Conservation (phyloP, 2,113 vertebrate genomes). For the Alosa alosa region DNA sequence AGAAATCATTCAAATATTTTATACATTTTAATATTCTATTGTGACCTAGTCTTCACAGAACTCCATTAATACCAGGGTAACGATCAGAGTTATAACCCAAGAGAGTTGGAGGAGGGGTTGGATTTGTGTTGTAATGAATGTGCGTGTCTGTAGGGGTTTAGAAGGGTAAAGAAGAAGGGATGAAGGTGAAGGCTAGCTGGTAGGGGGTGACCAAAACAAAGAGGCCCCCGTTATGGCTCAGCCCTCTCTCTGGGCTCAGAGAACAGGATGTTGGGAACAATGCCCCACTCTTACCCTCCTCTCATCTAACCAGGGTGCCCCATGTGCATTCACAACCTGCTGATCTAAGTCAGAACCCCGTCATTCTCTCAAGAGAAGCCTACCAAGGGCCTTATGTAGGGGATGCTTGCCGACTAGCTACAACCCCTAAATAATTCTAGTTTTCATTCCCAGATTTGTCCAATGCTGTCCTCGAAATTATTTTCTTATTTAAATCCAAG, state of each 20-base stretch:
- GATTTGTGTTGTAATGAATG: background rate
- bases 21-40: too few species aligned
- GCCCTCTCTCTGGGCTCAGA: constrained; percentile 24
- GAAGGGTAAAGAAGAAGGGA: background rate
- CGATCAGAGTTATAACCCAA: background rate
- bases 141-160: background rate
- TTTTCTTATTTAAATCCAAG: background rate
- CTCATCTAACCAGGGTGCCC: constrained; percentile 41
- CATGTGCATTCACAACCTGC: constrained; percentile 32
- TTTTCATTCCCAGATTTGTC: background rate
- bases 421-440: background rate
- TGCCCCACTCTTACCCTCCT: constrained; percentile 35
- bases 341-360: constrained; percentile 42
- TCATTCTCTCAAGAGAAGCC: constrained; percentile 18
- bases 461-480: background rate
- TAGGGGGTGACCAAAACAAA: constrained; percentile 42
- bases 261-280: constrained; percentile 56
- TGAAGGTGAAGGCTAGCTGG: constrained; percentile 3
- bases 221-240: constrained; percentile 33
- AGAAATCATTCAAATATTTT: too few species aligned
- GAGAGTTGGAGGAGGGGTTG: background rate
- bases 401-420: background rate
- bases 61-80: background rate
- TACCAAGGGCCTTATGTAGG: constrained; percentile 35
- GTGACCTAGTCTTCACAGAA: background rate